Base-by-base conservation (phyloP, 2,888 invertebrate genomes). In the Carterocephalus palaemon region DNA sequence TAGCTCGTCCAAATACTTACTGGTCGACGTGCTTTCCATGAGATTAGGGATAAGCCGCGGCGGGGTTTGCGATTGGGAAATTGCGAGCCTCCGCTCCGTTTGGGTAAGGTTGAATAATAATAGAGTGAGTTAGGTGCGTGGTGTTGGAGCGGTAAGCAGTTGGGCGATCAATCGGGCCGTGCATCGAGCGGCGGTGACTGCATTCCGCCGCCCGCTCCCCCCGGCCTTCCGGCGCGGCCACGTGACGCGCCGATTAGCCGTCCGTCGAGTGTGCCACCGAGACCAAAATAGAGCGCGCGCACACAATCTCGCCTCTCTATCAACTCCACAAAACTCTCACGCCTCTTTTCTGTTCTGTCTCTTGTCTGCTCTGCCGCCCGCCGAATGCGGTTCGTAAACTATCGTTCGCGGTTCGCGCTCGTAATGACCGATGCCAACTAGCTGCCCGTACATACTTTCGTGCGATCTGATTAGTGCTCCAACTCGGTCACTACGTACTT, bases 201-300 rank as follows among this genome's bases (percentile, higher is more conserved):
- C 85, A 85, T 85, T 85, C 84, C 83, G 67, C 75, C 73, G 72
- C 64, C 70, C 62, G 46, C 49, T 54, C 81, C 81, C 79, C 79
- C 72, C 83, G 78, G 75, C 76, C 83, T 83, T 80, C 83, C 81
- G 80, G 76, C 75, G 75, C 68, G 74, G 80, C 84, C 85, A 85
- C 84, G 83, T 84, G 84, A 83, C 83, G 75, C 69, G 75, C 67
- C 82, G 84, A 85, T 85, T 83, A 85, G 84, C 83, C 69, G 75
- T 72, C 83, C 69, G 75, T 73, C 70, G 80, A 81, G 75, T 79
- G 79, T 79, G 81, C 81, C 75, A 80, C 80, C 72, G 75, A 75
- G 75, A 84, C 82, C 79, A 74, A 84, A 84, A 84, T 85, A 84
- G 82, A 84, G 78, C 79, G 71, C 73, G 70, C 72, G 70, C 74